These are phyloP conservation scores for Chorisops tibialis DNA, from an alignment of 2,888 invertebrate species.

Conservation along the genomic window DNA sequence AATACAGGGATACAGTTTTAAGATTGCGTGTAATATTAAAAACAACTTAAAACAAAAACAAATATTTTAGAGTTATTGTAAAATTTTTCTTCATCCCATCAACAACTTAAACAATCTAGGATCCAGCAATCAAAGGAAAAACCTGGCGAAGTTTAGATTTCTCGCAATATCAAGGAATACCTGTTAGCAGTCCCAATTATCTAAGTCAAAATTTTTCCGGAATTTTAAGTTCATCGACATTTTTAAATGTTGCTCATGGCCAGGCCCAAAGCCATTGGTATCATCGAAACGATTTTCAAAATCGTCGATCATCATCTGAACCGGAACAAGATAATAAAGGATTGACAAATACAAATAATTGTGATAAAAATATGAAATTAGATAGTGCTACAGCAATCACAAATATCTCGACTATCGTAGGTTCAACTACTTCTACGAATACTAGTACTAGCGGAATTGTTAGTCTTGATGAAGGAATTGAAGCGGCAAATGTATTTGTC, in stretches of 20 bases:
- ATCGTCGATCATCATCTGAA: slow-evolving; percentile 35
- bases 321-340: slow-evolving; percentile 33
- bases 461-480: slow-evolving; percentile 22
- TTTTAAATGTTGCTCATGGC: slow-evolving; percentile 15
- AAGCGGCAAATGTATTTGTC: slow-evolving; percentile 31
- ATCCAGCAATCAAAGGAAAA: slow-evolving; percentile 35
- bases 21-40: not conserved
- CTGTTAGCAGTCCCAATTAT: slow-evolving; percentile 18
- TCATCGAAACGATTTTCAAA: slow-evolving; percentile 35
- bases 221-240: slow-evolving; percentile 14
- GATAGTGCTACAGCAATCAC: slow-evolving; percentile 9
- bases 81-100: not conserved
- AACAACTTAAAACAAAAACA: not conserved
- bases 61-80: not conserved
- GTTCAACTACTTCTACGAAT: slow-evolving; percentile 1
- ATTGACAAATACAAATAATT: slow-evolving; percentile 2
- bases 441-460: slow-evolving; percentile 4
- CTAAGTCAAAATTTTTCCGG: slow-evolving; percentile 22
- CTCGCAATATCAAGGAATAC: slow-evolving; percentile 26
- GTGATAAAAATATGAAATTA: slow-evolving; percentile 8
- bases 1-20: too few relatives aligned
- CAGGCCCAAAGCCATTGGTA: slow-evolving; percentile 14
- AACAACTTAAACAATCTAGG: slow-evolving; percentile 25
- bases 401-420: not conserved
- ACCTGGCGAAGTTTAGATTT: slow-evolving; percentile 37